Conservation (phyloP, 2,797 vertebrate species). For the Odontamblyopus lacepedii region DNA sequence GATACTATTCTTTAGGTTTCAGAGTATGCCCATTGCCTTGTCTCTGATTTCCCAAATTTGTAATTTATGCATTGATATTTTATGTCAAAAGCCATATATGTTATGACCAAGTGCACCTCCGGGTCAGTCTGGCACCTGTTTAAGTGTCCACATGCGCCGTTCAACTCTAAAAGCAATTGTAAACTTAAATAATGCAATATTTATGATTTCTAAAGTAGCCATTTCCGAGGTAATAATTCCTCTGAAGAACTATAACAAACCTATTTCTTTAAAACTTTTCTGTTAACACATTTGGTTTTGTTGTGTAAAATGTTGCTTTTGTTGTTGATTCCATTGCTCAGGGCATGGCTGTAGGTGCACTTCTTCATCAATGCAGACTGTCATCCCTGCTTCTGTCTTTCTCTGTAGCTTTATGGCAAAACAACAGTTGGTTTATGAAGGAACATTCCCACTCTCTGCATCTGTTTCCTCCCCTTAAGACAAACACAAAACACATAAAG, state of each 20-base stretch:
- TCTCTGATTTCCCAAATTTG: too few relatives aligned
- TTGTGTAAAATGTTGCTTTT: slow-evolving; percentile 1
- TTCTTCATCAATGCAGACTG: slow-evolving; percentile 15
- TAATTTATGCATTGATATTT: too few relatives aligned
- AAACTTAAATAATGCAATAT: neutral
- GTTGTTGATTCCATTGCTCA: slow-evolving; percentile 13
- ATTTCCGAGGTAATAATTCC: neutral
- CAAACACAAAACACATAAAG: slow-evolving; percentile 5
- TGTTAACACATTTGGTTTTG: neutral
- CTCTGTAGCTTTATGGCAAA: slow-evolving; percentile 23
- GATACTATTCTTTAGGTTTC: neutral
- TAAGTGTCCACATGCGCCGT: neutral
- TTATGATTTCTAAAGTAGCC: neutral
- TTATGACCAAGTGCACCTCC: too few relatives aligned
- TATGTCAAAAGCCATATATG: too few relatives aligned
- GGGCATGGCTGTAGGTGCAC: slow-evolving; percentile 28
- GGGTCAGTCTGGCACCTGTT: neutral
- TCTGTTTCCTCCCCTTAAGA: slow-evolving; percentile 24
- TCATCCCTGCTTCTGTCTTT: slow-evolving; percentile 11
- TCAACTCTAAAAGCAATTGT: neutral
- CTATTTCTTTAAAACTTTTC: neutral
- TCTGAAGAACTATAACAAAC: neutral
- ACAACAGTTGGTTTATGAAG: slow-evolving; percentile 12
- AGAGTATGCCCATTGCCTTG: too few relatives aligned
- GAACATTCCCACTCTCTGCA: slow-evolving; percentile 15